A percentile compares a stretch with the other conserved stretches of the same genome.
Conservation (phyloP, 1,140 invertebrate species). For the Drosophila suzukii region DNA sequence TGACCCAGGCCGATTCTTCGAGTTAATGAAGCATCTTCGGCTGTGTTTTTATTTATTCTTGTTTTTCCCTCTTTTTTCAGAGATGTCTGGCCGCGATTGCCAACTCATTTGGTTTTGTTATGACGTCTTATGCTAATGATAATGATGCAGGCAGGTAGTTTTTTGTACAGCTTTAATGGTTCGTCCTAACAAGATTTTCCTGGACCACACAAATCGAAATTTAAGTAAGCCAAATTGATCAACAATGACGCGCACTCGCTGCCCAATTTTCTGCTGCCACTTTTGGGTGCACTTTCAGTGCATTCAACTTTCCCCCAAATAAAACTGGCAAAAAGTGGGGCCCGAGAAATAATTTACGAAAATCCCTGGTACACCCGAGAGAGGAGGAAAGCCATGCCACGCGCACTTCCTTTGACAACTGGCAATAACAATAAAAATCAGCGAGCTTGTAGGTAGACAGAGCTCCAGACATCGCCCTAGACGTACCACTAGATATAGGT, state of each 20-base stretch:
- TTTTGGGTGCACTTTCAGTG: conserved; percentile 25
- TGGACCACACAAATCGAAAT: conserved; percentile 52
- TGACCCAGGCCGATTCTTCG: conserved; percentile 43
- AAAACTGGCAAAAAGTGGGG: conserved; percentile 26
- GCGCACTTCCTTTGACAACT: conserved; percentile 80
- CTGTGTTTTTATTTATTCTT: conserved; percentile 28
- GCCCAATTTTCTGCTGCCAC: conserved; percentile 26
- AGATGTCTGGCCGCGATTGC: conserved; percentile 65
- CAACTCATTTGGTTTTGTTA: conserved; percentile 71
- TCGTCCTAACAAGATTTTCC: conserved; percentile 14
- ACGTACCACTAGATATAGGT: conserved; percentile 6
- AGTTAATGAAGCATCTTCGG: conserved; percentile 67
- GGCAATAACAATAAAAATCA: conserved; percentile 83
- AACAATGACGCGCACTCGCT: conserved; percentile 9
- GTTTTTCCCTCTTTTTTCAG: conserved; percentile 11
- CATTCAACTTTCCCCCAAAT: conserved; percentile 29
- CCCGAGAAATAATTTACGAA: conserved; percentile 76
- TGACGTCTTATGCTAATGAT: conserved; percentile 76
- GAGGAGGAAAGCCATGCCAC: conserved; percentile 6
- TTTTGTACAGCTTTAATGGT: not conserved
- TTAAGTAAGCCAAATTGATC: conserved; percentile 2
- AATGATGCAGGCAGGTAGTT: conserved; percentile 60
- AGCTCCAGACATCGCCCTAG: conserved; percentile 35
- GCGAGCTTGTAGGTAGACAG: conserved; percentile 70
- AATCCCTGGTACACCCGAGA: conserved; percentile 50